These are phyloP conservation scores for Rhincodon typus DNA, from an alignment of 2,797 vertebrate genomes.

Conservation along the genomic window DNA sequence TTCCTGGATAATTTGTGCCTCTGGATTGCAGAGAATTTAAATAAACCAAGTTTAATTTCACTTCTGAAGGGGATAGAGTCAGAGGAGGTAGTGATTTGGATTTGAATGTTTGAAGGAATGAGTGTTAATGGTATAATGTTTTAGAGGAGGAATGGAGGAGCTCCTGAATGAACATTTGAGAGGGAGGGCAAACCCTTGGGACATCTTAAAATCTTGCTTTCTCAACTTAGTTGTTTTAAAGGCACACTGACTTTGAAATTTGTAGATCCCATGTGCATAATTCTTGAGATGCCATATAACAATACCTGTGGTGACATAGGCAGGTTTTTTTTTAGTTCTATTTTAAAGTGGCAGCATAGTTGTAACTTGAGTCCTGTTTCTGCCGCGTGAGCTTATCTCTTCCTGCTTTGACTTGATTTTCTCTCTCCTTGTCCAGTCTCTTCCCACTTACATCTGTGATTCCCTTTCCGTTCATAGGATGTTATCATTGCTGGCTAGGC, in stretches of 20 bases:
- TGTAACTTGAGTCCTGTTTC: too few relatives aligned
- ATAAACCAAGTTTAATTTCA: neutral
- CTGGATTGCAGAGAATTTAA: neutral
- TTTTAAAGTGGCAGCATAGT: too few relatives aligned
- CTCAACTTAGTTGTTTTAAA: neutral
- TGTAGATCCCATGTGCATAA: neutral
- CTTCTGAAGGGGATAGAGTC: neutral
- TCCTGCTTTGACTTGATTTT: too few relatives aligned
- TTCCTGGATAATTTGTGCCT: neutral
- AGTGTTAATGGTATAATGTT: neutral
- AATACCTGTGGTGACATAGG: neutral
- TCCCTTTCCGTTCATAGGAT: too few relatives aligned
- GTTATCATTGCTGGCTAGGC: too few relatives aligned
- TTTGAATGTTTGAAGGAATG: too few relatives aligned
- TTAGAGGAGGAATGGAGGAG: neutral
- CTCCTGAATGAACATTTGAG: neutral
- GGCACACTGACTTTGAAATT: neutral
- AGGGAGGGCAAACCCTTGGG: neutral
- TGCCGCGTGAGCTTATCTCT: too few relatives aligned
- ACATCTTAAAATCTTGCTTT: neutral
- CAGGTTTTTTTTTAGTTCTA: too few relatives aligned
- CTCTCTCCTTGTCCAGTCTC: too few relatives aligned
- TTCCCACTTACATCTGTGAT: too few relatives aligned
- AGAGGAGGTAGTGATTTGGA: neutral
- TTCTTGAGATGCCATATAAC: too few relatives aligned